Evolutionary conservation across 2,113 vertebrate species (phyloP).

Genomic region (Brienomyrus longianalis): DNA sequence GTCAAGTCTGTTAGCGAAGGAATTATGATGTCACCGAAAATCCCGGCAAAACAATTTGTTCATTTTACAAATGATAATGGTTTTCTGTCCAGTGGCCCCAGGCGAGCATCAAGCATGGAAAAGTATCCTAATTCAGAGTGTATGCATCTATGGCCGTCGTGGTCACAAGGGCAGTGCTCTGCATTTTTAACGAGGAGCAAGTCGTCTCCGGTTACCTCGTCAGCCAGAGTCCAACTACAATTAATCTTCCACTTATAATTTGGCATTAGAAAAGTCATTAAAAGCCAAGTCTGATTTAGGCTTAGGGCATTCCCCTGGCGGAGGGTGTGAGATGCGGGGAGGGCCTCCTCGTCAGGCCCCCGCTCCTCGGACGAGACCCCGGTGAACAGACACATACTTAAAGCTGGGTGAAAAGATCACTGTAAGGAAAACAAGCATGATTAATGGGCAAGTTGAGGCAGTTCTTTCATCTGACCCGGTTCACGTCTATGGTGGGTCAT

Average conservation of each 20-base stretch:
- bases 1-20: constrained; percentile 60
- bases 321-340: constrained; percentile 35
- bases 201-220: constrained; percentile 60
- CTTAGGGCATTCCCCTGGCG: constrained; percentile 49
- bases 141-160: constrained; percentile 49
- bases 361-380: constrained; percentile 55
- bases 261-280: constrained; percentile 69
- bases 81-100: constrained; percentile 47
- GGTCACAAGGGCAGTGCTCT: constrained; percentile 51
- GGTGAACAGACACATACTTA: constrained; percentile 69
- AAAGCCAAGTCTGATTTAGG: constrained; percentile 55
- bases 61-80: constrained; percentile 75
- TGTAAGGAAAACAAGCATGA: constrained; percentile 72
- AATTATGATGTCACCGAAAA: constrained; percentile 61
- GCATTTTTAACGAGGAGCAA: constrained; percentile 50
- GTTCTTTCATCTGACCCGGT: constrained; percentile 72
- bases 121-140: constrained; percentile 48
- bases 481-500: constrained; percentile 65
- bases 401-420: constrained; percentile 71
- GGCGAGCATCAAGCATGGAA: constrained; percentile 42
- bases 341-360: constrained; percentile 52
- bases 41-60: constrained; percentile 70
- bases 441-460: constrained; percentile 68
- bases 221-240: constrained; percentile 60
- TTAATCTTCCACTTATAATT: constrained; percentile 78